A percentile compares a stretch with the other conserved stretches of the same genome.
These are phyloP conservation scores for Trypoxylon attenuatum DNA, from an alignment of 2,888 invertebrate genomes.

Conservation along the genomic window DNA sequence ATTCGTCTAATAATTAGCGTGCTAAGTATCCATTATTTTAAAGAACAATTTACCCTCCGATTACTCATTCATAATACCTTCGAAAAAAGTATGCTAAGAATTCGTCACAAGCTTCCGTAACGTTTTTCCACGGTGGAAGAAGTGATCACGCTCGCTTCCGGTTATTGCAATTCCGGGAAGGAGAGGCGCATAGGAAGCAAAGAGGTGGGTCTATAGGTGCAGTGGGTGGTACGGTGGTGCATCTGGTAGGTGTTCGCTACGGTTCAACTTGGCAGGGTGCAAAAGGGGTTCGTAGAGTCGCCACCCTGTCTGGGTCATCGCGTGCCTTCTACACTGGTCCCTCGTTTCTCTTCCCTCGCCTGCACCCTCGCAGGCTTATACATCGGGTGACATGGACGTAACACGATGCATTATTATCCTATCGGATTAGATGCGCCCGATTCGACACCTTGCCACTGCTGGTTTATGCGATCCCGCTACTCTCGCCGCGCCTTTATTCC, in stretches of 20 bases:
- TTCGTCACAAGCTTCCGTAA: too few species aligned
- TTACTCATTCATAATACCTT: not conserved
- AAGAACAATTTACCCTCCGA: too few species aligned
- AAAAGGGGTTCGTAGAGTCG: conserved; percentile 57
- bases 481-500: not conserved
- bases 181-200: conserved; percentile 24
- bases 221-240: conserved; percentile 16
- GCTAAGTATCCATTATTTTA: too few species aligned
- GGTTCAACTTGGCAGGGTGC: conserved; percentile 50
- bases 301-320: conserved; percentile 70
- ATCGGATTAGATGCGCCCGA: conserved; percentile 40
- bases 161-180: conserved; percentile 46
- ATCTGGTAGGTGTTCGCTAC: conserved; percentile 38
- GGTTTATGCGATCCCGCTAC: not conserved
- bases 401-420: conserved; percentile 46
- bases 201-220: conserved; percentile 17
- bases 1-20: too few species aligned
- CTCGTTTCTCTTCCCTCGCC: not conserved
- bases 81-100: too few species aligned
- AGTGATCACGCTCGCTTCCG: conserved; percentile 31
- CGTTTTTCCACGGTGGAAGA: conserved; percentile 34
- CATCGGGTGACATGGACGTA: conserved; percentile 53
- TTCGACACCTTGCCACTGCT: conserved; percentile 14
- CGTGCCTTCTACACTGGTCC: conserved; percentile 57
- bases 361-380: conserved; percentile 34